Conservation (phyloP, 2,797 vertebrate genomes). For the Syngnathus rostellatus region DNA sequence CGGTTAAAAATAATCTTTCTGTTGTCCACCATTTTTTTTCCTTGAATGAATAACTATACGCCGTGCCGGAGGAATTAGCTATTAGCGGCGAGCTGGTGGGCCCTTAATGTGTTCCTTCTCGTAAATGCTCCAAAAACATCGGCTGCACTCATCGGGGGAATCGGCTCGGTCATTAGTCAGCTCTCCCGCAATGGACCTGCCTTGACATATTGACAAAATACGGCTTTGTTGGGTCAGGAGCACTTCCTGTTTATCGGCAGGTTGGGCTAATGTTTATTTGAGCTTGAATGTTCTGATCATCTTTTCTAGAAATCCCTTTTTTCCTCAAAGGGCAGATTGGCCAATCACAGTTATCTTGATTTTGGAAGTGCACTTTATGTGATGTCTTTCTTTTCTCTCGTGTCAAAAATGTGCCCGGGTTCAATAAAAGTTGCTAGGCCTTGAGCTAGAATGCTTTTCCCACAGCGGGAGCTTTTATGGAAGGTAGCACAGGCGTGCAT, state of each 20-base stretch:
- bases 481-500: not conserved
- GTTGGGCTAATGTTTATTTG: slow-evolving; percentile 21
- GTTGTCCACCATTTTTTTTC: not conserved
- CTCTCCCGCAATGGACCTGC: slow-evolving; percentile 31
- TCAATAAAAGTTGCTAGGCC: not conserved
- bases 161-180: slow-evolving; percentile 28
- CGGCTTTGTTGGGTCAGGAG: not conserved
- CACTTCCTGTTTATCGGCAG: not conserved
- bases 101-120: slow-evolving; percentile 58
- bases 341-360: not conserved
- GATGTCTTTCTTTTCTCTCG: not conserved
- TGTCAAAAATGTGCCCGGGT: not conserved
- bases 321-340: not conserved
- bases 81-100: slow-evolving; percentile 43
- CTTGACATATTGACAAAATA: slow-evolving; percentile 21
- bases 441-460: not conserved
- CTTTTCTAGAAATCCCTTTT: slow-evolving; percentile 13
- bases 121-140: slow-evolving; percentile 39
- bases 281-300: slow-evolving; percentile 12
- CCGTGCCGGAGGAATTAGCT: slow-evolving; percentile 29
- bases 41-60: not conserved
- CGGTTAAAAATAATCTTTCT: not conserved
- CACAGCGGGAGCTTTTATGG: not conserved
- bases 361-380: no score
- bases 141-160: slow-evolving; percentile 30